These are phyloP conservation scores for Apocheima hispidaria DNA, from an alignment of 2,888 invertebrate genomes.

Conservation along the genomic window DNA sequence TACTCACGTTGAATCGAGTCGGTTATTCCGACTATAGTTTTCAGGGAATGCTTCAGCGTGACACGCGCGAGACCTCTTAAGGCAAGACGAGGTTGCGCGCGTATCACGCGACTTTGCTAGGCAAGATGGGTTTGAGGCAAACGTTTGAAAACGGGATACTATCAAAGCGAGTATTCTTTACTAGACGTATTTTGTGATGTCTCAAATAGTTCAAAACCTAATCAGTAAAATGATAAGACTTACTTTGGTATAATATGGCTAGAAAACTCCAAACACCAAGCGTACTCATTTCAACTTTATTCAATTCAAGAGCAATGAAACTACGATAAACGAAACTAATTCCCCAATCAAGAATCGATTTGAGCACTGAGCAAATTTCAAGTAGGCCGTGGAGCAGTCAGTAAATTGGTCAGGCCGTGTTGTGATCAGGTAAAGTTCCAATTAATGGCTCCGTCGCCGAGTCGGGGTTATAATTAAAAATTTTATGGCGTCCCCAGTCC, in stretches of 20 bases:
- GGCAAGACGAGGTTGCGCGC: no score
- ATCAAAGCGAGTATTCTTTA: no score
- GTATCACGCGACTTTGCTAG: no score
- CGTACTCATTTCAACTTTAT: slow-evolving; percentile 58
- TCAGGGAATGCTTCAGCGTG: no score
- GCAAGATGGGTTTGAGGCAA: no score
- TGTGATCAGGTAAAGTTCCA: slow-evolving; percentile 69
- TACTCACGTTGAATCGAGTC: no score
- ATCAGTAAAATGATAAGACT: slow-evolving; percentile 52
- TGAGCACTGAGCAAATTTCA: slow-evolving; percentile 58
- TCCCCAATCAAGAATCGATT: slow-evolving; percentile 26
- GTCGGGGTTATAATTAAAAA: slow-evolving; percentile 73
- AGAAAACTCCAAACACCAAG: slow-evolving; percentile 66
- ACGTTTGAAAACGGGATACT: no score
- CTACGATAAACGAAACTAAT: slow-evolving; percentile 22
- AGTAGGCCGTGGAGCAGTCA: slow-evolving; percentile 64
- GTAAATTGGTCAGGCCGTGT: slow-evolving; percentile 59
- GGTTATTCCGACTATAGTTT: no score
- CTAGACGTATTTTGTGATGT: no score
- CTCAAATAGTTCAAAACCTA: no score
- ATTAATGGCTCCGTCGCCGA: slow-evolving; percentile 66
- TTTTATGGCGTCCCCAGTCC: slow-evolving; percentile 63
- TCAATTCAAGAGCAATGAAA: slow-evolving; percentile 12
- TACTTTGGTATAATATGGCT: slow-evolving; percentile 71
- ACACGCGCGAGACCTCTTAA: no score